Percentiles rank a stretch among this genome's conserved stretches.
phyloP scores from a whole-genome alignment of 2,113 vertebrate species.

The Catagonus wagneri region DNA sequence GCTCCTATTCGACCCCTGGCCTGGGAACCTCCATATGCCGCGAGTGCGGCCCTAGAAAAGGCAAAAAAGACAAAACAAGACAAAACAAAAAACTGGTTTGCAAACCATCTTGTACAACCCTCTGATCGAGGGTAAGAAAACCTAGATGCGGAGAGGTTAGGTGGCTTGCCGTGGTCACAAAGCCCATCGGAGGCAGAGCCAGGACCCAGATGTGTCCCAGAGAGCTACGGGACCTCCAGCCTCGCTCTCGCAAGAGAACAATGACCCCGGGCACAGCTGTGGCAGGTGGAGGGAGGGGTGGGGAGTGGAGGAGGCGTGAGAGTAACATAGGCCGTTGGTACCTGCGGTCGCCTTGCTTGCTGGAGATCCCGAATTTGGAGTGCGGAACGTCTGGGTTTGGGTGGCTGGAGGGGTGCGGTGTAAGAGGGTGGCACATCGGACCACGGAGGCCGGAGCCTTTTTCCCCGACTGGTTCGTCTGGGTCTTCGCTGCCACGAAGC shows the following conservation, averaged over 20 bases:
- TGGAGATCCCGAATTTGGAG: slow-evolving; percentile 88
- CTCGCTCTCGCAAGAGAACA: slow-evolving; percentile 40
- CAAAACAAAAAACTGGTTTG: neutral
- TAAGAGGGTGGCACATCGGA: slow-evolving; percentile 87
- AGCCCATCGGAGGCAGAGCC: neutral
- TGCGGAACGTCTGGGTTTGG: slow-evolving; percentile 88
- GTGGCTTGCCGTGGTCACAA: neutral
- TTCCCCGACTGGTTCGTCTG: slow-evolving; percentile 88
- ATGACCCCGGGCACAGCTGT: neutral
- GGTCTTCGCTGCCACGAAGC: slow-evolving; percentile 91
- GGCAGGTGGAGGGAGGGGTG: neutral
- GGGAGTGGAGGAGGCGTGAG: neutral
- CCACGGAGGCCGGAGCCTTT: slow-evolving; percentile 87
- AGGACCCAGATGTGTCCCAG: neutral
- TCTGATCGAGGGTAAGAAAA: neutral
- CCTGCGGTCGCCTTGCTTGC: slow-evolving; percentile 91
- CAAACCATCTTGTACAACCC: neutral
- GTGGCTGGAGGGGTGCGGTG: slow-evolving; percentile 87
- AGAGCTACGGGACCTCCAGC: neutral
- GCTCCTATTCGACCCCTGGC: too few relatives aligned
- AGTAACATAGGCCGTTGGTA: slow-evolving; percentile 77
- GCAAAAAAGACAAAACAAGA: too few relatives aligned
- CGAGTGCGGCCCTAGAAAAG: too few relatives aligned
- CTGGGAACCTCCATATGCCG: too few relatives aligned
- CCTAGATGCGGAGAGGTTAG: neutral